phyloP scores from a whole-genome alignment of 2,797 vertebrate genomes.

The Acipenser oxyrinchus region DNA sequence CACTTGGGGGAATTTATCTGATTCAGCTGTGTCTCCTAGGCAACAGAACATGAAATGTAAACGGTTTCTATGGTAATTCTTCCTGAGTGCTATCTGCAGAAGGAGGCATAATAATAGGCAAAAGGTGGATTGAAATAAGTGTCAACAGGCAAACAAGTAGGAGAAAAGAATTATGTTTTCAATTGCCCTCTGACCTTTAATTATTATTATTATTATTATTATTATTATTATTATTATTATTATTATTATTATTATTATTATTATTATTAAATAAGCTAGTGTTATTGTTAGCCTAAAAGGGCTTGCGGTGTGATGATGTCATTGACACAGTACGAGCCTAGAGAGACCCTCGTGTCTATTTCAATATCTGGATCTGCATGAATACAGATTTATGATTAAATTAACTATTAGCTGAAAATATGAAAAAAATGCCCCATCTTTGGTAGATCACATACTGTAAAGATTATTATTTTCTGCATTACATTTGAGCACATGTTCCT shows the following conservation, averaged over 20 bases:
- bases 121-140: conserved; percentile 16
- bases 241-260: too few relatives aligned
- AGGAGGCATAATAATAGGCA: conserved; percentile 37
- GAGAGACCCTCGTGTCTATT: conserved; percentile 44
- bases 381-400: background rate
- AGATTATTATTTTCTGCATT: too few relatives aligned
- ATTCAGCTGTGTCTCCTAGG: conserved; percentile 53
- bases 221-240: too few relatives aligned
- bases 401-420: too few relatives aligned
- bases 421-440: too few relatives aligned
- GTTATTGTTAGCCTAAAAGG: conserved; percentile 15
- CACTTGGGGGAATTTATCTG: conserved; percentile 25
- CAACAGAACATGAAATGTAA: conserved; percentile 52
- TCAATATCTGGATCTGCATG: conserved; percentile 20
- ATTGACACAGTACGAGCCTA: conserved; percentile 42
- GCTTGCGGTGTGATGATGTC: conserved; percentile 39
- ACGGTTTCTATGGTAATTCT: conserved; percentile 63
- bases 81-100: conserved; percentile 34
- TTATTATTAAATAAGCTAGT: too few relatives aligned
- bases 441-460: too few relatives aligned
- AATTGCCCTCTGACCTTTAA: conserved; percentile 24
- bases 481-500: too few relatives aligned
- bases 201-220: background rate
- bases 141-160: conserved; percentile 12
- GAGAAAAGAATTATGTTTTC: conserved; percentile 15